Evolutionary conservation across 1,140 invertebrate species (phyloP).

Genomic region (Drosophila mayri): DNA sequence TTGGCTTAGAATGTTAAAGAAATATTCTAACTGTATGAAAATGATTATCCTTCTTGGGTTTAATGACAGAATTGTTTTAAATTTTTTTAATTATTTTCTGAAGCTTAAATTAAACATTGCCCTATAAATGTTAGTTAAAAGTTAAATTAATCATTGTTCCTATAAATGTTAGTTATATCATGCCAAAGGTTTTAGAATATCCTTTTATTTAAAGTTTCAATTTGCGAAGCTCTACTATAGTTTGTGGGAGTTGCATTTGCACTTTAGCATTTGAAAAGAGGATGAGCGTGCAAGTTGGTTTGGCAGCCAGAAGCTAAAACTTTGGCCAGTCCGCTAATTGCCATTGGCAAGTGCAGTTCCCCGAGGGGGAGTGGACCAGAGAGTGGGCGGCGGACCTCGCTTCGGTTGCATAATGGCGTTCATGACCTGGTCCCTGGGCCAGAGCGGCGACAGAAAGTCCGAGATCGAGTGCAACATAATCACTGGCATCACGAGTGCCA

Average conservation of each 20-base stretch:
- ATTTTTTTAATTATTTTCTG: background rate
- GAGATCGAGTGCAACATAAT: conserved; percentile 54
- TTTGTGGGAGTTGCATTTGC: conserved; percentile 28
- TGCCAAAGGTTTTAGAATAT: background rate
- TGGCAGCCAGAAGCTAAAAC: conserved; percentile 63
- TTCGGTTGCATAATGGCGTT: conserved; percentile 67
- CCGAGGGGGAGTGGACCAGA: conserved; percentile 5
- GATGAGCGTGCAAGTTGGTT: conserved; percentile 51
- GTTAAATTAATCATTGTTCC: too few species aligned
- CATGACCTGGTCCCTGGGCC: conserved; percentile 74
- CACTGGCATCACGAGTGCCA: conserved; percentile 57
- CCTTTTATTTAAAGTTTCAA: background rate
- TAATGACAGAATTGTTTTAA: background rate
- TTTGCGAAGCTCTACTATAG: conserved; percentile 3
- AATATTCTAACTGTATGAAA: background rate
- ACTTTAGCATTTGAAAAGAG: conserved; percentile 51
- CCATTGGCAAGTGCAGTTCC: conserved; percentile 33
- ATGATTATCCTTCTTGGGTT: background rate
- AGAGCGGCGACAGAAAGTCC: conserved; percentile 45
- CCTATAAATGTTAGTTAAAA: background rate
- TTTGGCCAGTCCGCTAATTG: conserved; percentile 62
- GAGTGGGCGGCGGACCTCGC: conserved; percentile 41
- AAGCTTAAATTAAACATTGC: background rate
- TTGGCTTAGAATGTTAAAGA: background rate
- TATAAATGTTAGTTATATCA: background rate